Evolutionary conservation across 2,113 vertebrate genomes (phyloP).

Genomic region (Amphilophus citrinellus): DNA sequence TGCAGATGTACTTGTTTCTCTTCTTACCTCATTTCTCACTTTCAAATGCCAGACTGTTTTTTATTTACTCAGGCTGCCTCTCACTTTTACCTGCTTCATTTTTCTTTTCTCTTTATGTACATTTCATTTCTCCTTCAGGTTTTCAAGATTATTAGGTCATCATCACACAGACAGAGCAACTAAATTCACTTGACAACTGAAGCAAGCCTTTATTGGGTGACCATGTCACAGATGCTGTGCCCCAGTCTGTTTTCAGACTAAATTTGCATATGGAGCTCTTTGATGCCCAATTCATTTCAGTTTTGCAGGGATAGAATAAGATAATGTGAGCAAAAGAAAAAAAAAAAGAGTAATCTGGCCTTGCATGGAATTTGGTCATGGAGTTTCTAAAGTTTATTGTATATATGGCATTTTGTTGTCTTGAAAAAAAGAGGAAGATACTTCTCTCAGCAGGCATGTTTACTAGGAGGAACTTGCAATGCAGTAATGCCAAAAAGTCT

Average conservation of each 20-base stretch:
- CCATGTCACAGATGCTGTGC: neutral
- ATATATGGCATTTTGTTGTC: neutral
- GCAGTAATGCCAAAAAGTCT: neutral
- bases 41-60: slow-evolving; percentile 13
- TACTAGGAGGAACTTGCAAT: neutral
- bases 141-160: slow-evolving; percentile 14
- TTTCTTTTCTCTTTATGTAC: neutral
- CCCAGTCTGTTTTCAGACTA: neutral
- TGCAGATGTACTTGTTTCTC: neutral
- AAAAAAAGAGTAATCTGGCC: neutral
- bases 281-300: neutral
- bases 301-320: neutral
- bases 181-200: slow-evolving; percentile 3
- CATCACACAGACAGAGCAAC: neutral
- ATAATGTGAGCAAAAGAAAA: neutral
- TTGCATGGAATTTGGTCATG: neutral
- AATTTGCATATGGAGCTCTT: neutral
- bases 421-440: neutral
- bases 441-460: neutral
- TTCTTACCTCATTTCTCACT: neutral
- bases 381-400: neutral
- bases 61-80: slow-evolving; percentile 8
- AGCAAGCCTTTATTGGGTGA: neutral
- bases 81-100: slow-evolving; percentile 15
- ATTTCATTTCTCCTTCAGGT: slow-evolving; percentile 12